Base-by-base conservation (phyloP, 2,113 vertebrate genomes). In the Chlorodrepanis virens region DNA sequence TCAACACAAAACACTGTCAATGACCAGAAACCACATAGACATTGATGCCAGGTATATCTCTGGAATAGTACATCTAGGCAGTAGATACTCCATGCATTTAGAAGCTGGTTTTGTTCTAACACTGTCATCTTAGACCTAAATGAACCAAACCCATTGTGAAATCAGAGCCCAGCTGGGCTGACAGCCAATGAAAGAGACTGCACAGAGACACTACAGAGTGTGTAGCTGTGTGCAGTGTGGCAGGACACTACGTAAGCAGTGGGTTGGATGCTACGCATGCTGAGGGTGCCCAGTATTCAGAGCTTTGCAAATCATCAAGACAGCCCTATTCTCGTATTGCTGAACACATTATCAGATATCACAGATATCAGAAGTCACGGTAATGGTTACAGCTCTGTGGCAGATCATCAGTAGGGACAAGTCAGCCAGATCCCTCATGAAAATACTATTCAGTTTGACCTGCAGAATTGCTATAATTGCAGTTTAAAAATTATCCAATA, bases 171-270 rank as follows among this genome's bases (percentile, higher is more conserved):
- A 67, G 52, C 19, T 76, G 18, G 40, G 52, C 37, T 60, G 61
- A 64, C 0, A 5, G 44, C 14, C 4, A 1, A 47, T 37, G n/a
- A 78, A 44, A 67, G 8, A 33, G 25, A 27, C 42, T 14, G 11
- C 50, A 76, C 49, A 63, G 11, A 93, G 52, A 44, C 37, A 21
- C 18, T 33, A 12, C 27, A 24, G 19, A 29, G 21, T 1, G 6
- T 12, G 37, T 3, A 57, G 52, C n/a, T 74, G 22, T 10, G 21
- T 40, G 53, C 13, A 52, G 54, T 0, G 1, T 23, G 31, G 64
- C 20, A 11, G 44, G 6, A 49, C 15, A 6, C 45, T 7, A 11
- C 0, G 0, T 14, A 68, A 77, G 54, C 64, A 53, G 22, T 3
- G 22, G 22, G 45, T 16, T 49, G 50, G 54, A 61, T 42, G 12